phyloP scores from a whole-genome alignment of 1,140 invertebrate species.

The Drosophila saltans region DNA sequence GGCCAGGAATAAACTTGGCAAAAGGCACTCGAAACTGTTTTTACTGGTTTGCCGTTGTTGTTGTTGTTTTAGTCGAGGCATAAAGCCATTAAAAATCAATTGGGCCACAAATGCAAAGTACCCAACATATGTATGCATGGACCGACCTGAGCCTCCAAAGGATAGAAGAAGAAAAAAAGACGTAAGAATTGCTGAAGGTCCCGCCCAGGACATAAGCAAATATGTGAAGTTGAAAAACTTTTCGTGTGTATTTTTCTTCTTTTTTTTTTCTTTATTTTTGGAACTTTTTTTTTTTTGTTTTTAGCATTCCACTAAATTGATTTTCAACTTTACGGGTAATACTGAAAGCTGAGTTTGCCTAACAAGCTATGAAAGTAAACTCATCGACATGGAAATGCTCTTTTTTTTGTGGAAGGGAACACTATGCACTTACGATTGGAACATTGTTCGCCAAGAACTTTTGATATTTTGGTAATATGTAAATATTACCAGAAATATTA shows the following conservation, averaged over 20 bases:
- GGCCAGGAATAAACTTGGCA: conserved; percentile 20
- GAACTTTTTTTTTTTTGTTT: conserved; percentile 22
- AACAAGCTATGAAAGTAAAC: background rate
- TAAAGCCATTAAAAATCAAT: conserved; percentile 76
- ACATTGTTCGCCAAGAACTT: no score
- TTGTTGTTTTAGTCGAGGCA: conserved; percentile 52
- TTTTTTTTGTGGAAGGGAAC: background rate
- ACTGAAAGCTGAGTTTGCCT: conserved; percentile 26
- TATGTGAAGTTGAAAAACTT: conserved; percentile 14
- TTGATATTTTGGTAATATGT: no score
- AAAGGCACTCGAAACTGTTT: conserved; percentile 29
- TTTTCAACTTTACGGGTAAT: conserved; percentile 54
- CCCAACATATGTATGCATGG: conserved; percentile 9
- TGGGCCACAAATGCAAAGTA: conserved; percentile 62
- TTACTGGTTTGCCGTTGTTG: conserved; percentile 46
- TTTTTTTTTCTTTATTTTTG: conserved; percentile 18
- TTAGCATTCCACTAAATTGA: conserved; percentile 71
- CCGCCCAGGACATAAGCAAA: conserved; percentile 29
- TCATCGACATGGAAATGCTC: background rate
- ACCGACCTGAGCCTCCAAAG: background rate
- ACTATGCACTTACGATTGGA: no score
- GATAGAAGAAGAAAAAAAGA: background rate
- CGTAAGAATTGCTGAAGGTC: conserved; percentile 18
- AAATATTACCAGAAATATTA: no score
- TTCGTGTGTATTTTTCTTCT: background rate